Percentiles rank a stretch among this genome's conserved stretches.
These are phyloP conservation scores for Rhynchotus rufescens DNA, from an alignment of 2,797 vertebrate genomes.

Conservation along the genomic window DNA sequence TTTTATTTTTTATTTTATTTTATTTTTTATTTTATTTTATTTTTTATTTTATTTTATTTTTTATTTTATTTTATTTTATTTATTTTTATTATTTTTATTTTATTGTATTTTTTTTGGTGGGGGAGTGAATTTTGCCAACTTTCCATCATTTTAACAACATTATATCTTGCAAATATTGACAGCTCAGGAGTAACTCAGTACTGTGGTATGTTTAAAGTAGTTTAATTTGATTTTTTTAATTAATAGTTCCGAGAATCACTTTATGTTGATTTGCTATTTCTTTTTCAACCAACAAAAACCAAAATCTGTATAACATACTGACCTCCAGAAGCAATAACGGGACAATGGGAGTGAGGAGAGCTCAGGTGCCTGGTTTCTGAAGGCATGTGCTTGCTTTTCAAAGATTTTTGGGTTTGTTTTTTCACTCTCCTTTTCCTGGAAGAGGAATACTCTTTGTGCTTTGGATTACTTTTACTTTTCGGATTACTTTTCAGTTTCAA, in stretches of 20 bases:
- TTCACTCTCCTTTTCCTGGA: not conserved
- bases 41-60: no score
- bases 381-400: not conserved
- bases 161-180: not conserved
- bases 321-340: constrained; percentile 64
- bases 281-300: constrained; percentile 20
- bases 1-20: no score
- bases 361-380: constrained; percentile 1
- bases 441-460: not conserved
- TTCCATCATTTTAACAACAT: not conserved
- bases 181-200: constrained; percentile 26
- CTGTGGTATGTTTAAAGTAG: not conserved
- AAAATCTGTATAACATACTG: constrained; percentile 32
- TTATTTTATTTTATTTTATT: no score
- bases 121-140: not conserved
- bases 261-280: not conserved
- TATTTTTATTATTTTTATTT: not conserved
- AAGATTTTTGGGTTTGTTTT: not conserved
- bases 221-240: not conserved
- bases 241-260: not conserved
- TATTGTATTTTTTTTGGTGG: not conserved
- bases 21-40: no score
- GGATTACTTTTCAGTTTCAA: not conserved
- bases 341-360: not conserved
- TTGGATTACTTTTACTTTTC: not conserved